A percentile compares a stretch with the other conserved stretches of the same genome.
phyloP scores from a whole-genome alignment of 1,140 invertebrate species.

The Prorops nasuta region DNA sequence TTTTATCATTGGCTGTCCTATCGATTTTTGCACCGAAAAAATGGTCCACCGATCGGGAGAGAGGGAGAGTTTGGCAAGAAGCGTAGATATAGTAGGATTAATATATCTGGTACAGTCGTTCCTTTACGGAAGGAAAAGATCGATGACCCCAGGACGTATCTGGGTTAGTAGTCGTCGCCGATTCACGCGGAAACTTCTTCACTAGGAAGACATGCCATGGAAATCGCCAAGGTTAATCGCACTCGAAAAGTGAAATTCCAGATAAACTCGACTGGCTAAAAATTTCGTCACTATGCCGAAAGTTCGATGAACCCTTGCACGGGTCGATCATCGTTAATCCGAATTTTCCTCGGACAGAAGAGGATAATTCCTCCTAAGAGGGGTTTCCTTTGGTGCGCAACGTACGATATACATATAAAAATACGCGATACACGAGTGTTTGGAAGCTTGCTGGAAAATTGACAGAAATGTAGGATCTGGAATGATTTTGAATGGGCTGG shows the following conservation, averaged over 20 bases:
- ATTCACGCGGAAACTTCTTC: conserved; percentile 45
- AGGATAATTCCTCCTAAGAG: too few species aligned
- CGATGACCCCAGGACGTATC: conserved; percentile 54
- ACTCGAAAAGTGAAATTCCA: conserved; percentile 39
- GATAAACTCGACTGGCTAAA: not conserved
- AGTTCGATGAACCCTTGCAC: conserved; percentile 1
- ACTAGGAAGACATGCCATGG: conserved; percentile 34
- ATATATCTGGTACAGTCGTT: conserved; percentile 49
- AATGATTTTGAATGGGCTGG: too few species aligned
- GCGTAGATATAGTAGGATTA: conserved; percentile 38
- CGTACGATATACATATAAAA: too few species aligned
- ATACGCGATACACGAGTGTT: too few species aligned
- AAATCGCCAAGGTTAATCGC: conserved; percentile 41
- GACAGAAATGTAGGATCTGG: too few species aligned
- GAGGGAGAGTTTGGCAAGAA: conserved; percentile 21
- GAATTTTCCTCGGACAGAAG: too few species aligned
- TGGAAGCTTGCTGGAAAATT: too few species aligned
- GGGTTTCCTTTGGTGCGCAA: too few species aligned
- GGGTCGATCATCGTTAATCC: too few species aligned
- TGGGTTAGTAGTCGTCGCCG: conserved; percentile 57
- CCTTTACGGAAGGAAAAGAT: conserved; percentile 50
- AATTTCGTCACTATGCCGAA: not conserved
- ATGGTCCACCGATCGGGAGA: conserved; percentile 11
- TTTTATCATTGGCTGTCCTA: too few species aligned
- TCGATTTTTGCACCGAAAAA: too few species aligned